Evolutionary conservation across 2,797 vertebrate species (phyloP).

Genomic region (Phylloscopus collybita): DNA sequence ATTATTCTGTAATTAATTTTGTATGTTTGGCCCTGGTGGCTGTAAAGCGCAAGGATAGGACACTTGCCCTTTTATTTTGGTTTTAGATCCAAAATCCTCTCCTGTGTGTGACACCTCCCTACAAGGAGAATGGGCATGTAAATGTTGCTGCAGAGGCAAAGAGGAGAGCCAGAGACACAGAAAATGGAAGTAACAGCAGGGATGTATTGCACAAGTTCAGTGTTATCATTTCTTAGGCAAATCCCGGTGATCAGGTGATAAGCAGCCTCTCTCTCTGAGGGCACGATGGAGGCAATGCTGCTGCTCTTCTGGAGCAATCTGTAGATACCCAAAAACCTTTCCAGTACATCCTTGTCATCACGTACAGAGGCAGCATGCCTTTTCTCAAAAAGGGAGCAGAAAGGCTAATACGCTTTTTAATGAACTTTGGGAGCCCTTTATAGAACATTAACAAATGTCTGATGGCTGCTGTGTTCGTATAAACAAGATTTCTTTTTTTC

Average conservation of each 20-base stretch:
- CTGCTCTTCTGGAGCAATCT: neutral
- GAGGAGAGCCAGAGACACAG: neutral
- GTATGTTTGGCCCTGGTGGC: neutral
- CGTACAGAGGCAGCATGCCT: neutral
- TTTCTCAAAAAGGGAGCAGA: neutral
- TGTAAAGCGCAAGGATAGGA: neutral
- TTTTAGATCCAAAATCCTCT: neutral
- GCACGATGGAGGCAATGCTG: neutral
- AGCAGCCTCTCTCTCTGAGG: neutral
- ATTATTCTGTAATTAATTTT: neutral
- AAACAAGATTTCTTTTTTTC: neutral
- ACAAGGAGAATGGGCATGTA: neutral
- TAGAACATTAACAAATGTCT: neutral
- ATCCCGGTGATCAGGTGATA: neutral
- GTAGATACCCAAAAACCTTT: neutral
- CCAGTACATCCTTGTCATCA: neutral
- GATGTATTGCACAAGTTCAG: neutral
- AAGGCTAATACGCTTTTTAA: neutral
- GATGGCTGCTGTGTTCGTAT: neutral
- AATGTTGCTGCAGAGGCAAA: neutral
- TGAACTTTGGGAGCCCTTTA: neutral
- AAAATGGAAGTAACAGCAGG: neutral
- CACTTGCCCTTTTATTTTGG: neutral
- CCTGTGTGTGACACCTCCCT: neutral
- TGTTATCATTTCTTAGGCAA: neutral